These are phyloP conservation scores for Dufourea novaeangliae DNA, from an alignment of 1,140 invertebrate genomes.

Conservation along the genomic window DNA sequence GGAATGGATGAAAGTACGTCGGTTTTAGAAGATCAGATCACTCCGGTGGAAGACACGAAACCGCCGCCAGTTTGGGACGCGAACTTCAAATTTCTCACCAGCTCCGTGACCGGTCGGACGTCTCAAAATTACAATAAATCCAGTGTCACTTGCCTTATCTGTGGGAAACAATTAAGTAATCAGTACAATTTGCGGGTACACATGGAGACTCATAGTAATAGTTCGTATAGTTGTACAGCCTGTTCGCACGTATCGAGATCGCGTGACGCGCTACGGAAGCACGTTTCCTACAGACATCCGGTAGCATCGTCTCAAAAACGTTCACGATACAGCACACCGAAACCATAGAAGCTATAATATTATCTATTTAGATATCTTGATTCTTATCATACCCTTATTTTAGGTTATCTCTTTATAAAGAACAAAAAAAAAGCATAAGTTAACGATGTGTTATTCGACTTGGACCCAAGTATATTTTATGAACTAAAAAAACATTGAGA, in stretches of 20 bases:
- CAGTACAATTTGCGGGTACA: constrained; percentile 94
- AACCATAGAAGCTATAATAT: constrained; percentile 58
- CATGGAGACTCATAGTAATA: constrained; percentile 93
- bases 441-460: constrained; percentile 25
- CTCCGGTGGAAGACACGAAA: constrained; percentile 69
- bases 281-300: constrained; percentile 92
- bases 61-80: constrained; percentile 70
- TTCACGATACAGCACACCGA: constrained; percentile 73
- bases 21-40: constrained; percentile 60
- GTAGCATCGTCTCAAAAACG: constrained; percentile 80
- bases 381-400: constrained; percentile 19
- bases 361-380: constrained; percentile 40
- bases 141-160: constrained; percentile 90
- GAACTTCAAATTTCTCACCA: constrained; percentile 75
- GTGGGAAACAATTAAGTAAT: constrained; percentile 93
- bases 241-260: constrained; percentile 93
- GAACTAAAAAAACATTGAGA: constrained; percentile 14
- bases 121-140: constrained; percentile 79
- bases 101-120: constrained; percentile 60
- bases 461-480: constrained; percentile 1
- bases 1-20: constrained; percentile 52
- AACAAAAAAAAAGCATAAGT: neutral
- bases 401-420: constrained; percentile 36
- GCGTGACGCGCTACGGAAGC: constrained; percentile 92
- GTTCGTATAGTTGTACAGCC: constrained; percentile 90